These are phyloP conservation scores for Stenichneumon culpator DNA, from an alignment of 2,888 invertebrate species.

Conservation along the genomic window DNA sequence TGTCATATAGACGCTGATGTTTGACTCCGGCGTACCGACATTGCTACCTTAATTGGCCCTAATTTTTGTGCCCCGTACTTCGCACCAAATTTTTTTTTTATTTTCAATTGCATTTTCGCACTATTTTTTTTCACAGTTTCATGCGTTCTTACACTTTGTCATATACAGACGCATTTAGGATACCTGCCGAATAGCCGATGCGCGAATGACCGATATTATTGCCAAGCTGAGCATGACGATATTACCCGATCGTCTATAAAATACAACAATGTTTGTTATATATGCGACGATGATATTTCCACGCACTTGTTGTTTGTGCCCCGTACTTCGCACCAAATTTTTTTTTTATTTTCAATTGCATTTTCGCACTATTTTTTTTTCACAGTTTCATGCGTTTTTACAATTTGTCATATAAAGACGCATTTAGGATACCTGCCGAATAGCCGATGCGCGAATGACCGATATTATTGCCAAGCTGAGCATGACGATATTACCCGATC, in stretches of 20 bases:
- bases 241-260: constrained; percentile 75
- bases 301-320: constrained; percentile 85
- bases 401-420: background rate
- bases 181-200: constrained; percentile 60
- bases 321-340: no score
- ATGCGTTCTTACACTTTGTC: no score
- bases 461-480: constrained; percentile 81
- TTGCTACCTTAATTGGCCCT: no score
- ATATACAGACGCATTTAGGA: background rate
- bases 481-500: constrained; percentile 81
- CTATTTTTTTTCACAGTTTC: no score
- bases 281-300: constrained; percentile 79
- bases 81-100: no score
- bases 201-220: constrained; percentile 73
- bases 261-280: constrained; percentile 31
- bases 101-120: no score
- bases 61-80: no score
- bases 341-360: no score
- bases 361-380: no score
- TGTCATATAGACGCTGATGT: no score
- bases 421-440: constrained; percentile 6
- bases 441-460: constrained; percentile 62
- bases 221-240: constrained; percentile 83
- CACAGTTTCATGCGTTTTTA: no score
- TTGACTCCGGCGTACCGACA: no score